Evolutionary conservation across 2,113 vertebrate species (phyloP).

Genomic region (Tragelaphus imberbis): DNA sequence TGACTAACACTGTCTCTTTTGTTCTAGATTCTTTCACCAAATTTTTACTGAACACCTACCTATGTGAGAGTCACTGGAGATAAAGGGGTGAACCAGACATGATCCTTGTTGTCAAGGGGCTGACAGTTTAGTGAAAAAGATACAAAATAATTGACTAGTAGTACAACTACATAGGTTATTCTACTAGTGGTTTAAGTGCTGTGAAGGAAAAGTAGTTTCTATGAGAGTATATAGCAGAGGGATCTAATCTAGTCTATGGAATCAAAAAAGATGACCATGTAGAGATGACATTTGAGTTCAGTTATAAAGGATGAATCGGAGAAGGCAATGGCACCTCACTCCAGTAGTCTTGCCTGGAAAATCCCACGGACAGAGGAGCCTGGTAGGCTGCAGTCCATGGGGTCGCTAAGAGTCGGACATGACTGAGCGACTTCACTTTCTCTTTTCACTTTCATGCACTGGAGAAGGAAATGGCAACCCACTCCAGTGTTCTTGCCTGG

Average conservation of each 20-base stretch:
- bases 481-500: too few species aligned
- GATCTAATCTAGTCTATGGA: background rate
- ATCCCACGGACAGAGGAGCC: too few species aligned
- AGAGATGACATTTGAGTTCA: slow-evolving; percentile 19
- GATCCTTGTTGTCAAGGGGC: background rate
- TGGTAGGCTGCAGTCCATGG: too few species aligned
- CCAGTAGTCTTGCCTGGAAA: too few species aligned
- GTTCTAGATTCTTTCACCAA: background rate
- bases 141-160: background rate
- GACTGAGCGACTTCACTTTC: too few species aligned
- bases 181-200: background rate
- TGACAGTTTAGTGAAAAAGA: background rate
- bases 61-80: background rate
- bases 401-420: too few species aligned
- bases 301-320: background rate
- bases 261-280: background rate
- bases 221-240: background rate
- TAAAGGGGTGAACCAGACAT: background rate
- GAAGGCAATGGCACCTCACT: too few species aligned
- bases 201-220: slow-evolving; percentile 27
- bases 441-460: too few species aligned
- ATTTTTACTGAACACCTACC: background rate
- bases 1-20: background rate
- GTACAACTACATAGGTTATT: background rate
- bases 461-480: too few species aligned